Conservation (phyloP, 64 coral and sea anemone species). For the Actinia tenebrosa region DNA sequence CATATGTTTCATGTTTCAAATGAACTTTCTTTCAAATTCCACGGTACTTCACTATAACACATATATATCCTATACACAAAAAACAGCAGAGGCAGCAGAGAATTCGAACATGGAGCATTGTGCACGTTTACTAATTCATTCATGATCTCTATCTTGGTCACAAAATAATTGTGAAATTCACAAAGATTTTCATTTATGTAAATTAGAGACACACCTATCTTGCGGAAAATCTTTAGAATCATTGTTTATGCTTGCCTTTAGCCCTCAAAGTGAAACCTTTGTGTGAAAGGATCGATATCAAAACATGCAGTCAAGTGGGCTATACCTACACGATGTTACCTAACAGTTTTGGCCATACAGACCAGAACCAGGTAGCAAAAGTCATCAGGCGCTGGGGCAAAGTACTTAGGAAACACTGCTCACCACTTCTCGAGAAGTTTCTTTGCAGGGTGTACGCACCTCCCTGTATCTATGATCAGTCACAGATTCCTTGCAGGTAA, state of each 20-base stretch:
- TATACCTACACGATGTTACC: conserved; percentile 9
- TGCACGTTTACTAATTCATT: no score
- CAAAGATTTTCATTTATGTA: no score
- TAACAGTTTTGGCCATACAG: conserved; percentile 36
- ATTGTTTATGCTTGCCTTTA: background rate
- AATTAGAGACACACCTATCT: no score
- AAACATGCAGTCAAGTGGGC: background rate
- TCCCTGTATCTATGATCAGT: background rate
- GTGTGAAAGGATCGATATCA: background rate
- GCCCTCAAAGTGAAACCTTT: background rate
- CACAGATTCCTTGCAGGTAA: conserved; percentile 18
- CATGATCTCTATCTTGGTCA: no score
- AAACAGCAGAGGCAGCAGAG: no score
- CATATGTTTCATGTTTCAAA: no score
- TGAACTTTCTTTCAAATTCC: no score
- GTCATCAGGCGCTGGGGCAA: background rate
- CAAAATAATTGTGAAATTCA: no score
- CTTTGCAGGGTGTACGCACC: conserved; percentile 38
- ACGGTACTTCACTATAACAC: no score
- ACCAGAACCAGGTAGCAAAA: background rate
- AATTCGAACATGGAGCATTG: no score
- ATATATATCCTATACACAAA: no score
- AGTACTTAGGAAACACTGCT: conserved; percentile 16
- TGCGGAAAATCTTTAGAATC: no score
- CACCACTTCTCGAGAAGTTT: conserved; percentile 3